Evolutionary conservation across 1,140 invertebrate species (phyloP).

Genomic region (Elysia chlorotica): DNA sequence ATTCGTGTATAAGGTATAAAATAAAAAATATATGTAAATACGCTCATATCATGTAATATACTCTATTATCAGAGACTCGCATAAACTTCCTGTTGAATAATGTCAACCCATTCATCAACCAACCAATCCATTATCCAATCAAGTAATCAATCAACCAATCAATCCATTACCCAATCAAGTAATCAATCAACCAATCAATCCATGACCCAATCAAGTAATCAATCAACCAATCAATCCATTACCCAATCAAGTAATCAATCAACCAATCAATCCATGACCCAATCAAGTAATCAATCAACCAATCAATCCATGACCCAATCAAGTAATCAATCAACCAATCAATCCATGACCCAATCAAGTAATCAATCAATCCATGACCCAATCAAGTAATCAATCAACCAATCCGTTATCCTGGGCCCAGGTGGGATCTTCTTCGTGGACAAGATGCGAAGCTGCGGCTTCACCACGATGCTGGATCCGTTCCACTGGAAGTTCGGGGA

Average conservation of each 20-base stretch:
- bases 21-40: neutral
- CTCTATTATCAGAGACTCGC: neutral
- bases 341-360: neutral
- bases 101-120: neutral
- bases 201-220: too few species aligned
- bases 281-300: neutral
- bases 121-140: neutral
- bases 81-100: neutral
- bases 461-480: slow-evolving; percentile 97
- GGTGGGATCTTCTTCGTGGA: slow-evolving; percentile 97
- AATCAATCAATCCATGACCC: neutral
- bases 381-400: neutral
- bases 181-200: neutral
- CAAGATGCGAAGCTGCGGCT: slow-evolving; percentile 94
- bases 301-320: neutral
- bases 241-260: neutral
- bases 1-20: neutral
- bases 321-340: neutral
- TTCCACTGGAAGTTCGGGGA: slow-evolving; percentile 89
- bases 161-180: neutral
- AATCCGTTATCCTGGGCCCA: too few species aligned
- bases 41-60: neutral
- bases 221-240: neutral
- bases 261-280: too few species aligned
- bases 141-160: neutral